Percentiles rank a stretch among this genome's conserved stretches.
phyloP scores from a whole-genome alignment of 1,140 invertebrate species.

The Thrips palmi region DNA sequence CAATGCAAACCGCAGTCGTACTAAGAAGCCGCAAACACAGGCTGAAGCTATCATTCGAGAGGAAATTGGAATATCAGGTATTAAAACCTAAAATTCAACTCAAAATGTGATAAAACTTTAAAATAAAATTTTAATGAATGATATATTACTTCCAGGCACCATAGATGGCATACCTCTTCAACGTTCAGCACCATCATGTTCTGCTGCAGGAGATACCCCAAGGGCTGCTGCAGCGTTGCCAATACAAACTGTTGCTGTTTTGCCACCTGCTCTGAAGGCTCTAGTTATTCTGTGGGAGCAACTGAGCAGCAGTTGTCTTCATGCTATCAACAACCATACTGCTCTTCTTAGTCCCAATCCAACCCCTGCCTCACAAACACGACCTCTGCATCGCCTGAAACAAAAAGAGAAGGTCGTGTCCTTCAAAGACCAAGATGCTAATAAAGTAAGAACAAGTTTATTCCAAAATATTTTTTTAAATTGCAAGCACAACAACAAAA shows the following conservation, averaged over 20 bases:
- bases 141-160: no score
- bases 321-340: conserved; percentile 33
- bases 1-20: conserved; percentile 41
- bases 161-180: conserved; percentile 1
- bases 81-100: no score
- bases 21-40: conserved; percentile 27
- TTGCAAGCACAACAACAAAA: no score
- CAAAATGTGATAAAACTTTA: no score
- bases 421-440: no score
- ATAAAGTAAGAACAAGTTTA: no score
- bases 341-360: conserved; percentile 28
- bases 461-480: no score
- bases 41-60: conserved; percentile 34
- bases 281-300: conserved; percentile 78
- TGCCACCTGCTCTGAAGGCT: conserved; percentile 72
- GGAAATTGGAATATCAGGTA: no score
- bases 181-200: neutral
- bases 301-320: conserved; percentile 46
- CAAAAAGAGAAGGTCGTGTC: conserved; percentile 19
- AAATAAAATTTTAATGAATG: no score
- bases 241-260: conserved; percentile 41
- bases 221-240: conserved; percentile 15
- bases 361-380: no score
- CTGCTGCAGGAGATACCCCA: neutral
- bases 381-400: no score